Base-by-base conservation (phyloP, 2,797 vertebrate species). In the Meda fulgida region DNA sequence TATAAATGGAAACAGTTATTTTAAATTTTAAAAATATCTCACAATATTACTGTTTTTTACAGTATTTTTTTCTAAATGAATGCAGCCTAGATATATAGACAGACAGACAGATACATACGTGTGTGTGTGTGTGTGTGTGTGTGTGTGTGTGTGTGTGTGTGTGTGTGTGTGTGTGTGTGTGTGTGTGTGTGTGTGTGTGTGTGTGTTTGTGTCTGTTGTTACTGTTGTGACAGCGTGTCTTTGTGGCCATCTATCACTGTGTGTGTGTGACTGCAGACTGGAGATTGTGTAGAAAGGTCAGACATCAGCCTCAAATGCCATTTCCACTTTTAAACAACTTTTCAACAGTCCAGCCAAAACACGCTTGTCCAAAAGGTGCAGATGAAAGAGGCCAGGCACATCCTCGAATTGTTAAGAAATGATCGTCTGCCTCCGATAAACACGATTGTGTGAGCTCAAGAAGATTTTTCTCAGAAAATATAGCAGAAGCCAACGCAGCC, bases 251-350 rank as follows among this genome's bases (percentile, higher is more conserved):
- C 85, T 88, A 89, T 91, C 91, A 88, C 66, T 81, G 84, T 78
- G 77, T 73, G 76, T 83, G 76, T 83, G 79, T 8, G 78, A 78
- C 86, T 87, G 86, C 78, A 86, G 88, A 83, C 78, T 80, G 83
- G 76, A 88, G 89, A 90, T 90, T 85, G 80, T 51, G 16, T 55
- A 83, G 73, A 91, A 92, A 92, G 90, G 90, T 91, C 89, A 91
- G 84, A 76, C 88, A 86, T 79, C 81, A 88, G 66, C 87, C 81
- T 87, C 58, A 91, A 91, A 91, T 91, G 89, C 81, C 90, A 92
- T 90, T 90, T 88, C 83, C 85, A 88, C 86, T 90, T 90, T 92
- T 89, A 90, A 91, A 87, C 84, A 90, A 88, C 87, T 89, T 89
- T n/a, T 89, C 84, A 88, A 89, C 84, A 79, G 87, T 87, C 46